Conservation (phyloP, 1,140 invertebrate species). For the Cataglyphis hispanica region DNA sequence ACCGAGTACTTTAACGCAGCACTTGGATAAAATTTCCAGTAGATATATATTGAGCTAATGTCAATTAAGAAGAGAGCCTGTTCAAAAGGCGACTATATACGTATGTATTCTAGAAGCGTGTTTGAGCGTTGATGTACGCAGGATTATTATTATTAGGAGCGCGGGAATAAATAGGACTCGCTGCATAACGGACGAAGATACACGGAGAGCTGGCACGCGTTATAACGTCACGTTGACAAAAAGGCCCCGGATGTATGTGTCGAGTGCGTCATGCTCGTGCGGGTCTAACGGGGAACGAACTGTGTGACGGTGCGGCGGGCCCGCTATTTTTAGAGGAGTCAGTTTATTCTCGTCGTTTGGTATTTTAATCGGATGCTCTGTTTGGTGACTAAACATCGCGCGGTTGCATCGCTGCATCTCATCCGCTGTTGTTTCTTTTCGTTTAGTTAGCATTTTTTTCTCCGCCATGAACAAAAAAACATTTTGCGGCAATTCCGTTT, state of each 20-base stretch:
- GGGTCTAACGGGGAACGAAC: constrained; percentile 43
- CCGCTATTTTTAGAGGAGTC: constrained; percentile 69
- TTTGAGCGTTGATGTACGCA: not conserved
- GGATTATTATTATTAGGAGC: constrained; percentile 34
- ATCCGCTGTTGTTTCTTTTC: constrained; percentile 14
- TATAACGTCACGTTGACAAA: constrained; percentile 70
- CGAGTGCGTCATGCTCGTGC: constrained; percentile 47
- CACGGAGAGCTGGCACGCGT: constrained; percentile 59
- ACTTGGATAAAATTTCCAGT: constrained; percentile 13
- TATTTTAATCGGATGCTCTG: constrained; percentile 76
- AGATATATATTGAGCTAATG: not conserved
- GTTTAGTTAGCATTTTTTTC: not conserved
- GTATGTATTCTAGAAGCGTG: constrained; percentile 13
- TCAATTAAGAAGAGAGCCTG: constrained; percentile 11
- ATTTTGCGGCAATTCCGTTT: not conserved
- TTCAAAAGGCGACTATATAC: not conserved
- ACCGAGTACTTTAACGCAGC: not conserved
- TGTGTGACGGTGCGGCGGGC: not conserved
- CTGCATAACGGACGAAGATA: not conserved
- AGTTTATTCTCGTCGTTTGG: constrained; percentile 70
- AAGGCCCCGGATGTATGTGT: constrained; percentile 67
- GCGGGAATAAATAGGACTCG: constrained; percentile 5
- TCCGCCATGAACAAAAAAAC: not conserved
- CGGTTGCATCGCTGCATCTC: constrained; percentile 29
- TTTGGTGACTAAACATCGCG: constrained; percentile 70